Base-by-base conservation (phyloP, 1,140 invertebrate species). In the Zaprionus davidi region DNA sequence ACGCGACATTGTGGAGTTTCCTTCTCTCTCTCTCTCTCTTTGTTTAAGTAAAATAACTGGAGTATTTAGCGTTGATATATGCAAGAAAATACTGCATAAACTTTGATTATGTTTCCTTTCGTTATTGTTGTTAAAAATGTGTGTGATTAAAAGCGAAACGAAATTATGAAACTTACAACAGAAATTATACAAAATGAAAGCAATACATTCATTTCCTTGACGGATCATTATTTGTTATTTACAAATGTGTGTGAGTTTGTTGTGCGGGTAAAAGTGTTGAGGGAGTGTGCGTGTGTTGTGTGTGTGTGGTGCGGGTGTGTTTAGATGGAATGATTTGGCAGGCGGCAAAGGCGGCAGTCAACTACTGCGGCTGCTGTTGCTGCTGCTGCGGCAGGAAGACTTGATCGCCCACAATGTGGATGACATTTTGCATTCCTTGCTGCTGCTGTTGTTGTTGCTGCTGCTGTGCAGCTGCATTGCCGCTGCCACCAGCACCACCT, bases 351-450 rank as follows among this genome's bases (percentile, higher is more conserved):
- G 57, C 53, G 24, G 20, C 53, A 38, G 64, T 36, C 31, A 41
- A 38, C 62, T 67, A 55, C 70, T 73, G 72, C 17, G 62, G 58
- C 51, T 81, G 65, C 57, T 60, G 38, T 62, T 81, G 44, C 9
- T 20, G 78, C 67, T n/a, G n/a, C 46, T 90, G 82, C 63, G 84
- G 82, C 59, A 88, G 41, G 53, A 86, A 91, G 41, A 92, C 81
- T 57, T 92, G 87, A 68, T 92, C 91, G 68, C 84, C 91, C 20
- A 92, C 91, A 78, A 92, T 92, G 41, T 92, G 91, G 79, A 92
- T 92, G 53, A 92, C 91, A 79, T 92, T 92, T 76, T 92, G 90
- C 81, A 92, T 82, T 75, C 83, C 85, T 55, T 87, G 83, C 53
- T 85, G 81, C 55, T 74, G 63, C 20, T 55, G 55, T 49, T 69